Percentiles rank a stretch among this genome's conserved stretches.
phyloP scores from a whole-genome alignment of 2,113 vertebrate genomes.

The Neogobius melanostomus region DNA sequence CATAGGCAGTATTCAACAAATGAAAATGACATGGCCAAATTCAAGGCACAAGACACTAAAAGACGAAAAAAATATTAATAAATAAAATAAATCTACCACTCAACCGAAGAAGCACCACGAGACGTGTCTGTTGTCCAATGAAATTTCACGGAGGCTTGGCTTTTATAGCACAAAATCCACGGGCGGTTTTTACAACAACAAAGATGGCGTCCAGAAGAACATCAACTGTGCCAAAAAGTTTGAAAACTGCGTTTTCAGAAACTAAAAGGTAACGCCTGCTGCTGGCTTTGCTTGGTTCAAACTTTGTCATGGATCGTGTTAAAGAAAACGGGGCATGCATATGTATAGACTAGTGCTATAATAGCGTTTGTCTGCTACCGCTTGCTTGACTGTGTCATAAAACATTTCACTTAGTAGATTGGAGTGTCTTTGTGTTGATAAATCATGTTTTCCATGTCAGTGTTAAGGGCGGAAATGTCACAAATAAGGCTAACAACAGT shows the following conservation, averaged over 20 bases:
- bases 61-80: too few species aligned
- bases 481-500: conserved; percentile 49
- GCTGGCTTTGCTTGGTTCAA: fast-evolving
- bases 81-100: too few species aligned
- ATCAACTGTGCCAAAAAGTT: conserved; percentile 11
- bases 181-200: conserved; percentile 51
- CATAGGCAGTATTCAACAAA: too few species aligned
- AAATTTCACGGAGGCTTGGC: too few species aligned
- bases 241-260: conserved; percentile 20
- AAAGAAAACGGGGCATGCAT: background rate
- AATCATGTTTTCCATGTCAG: conserved; percentile 31
- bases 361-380: too few species aligned
- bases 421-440: background rate
- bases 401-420: too few species aligned
- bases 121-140: too few species aligned
- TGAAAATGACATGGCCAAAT: too few species aligned
- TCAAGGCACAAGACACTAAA: too few species aligned
- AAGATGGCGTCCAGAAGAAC: conserved; percentile 66
- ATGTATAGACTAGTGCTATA: background rate
- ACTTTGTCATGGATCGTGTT: background rate
- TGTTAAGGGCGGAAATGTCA: conserved; percentile 39
- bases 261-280: conserved; percentile 42
- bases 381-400: too few species aligned
- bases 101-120: too few species aligned
- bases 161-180: background rate